Conservation (phyloP, 2,797 vertebrate genomes). For the Gambusia yucatana region DNA sequence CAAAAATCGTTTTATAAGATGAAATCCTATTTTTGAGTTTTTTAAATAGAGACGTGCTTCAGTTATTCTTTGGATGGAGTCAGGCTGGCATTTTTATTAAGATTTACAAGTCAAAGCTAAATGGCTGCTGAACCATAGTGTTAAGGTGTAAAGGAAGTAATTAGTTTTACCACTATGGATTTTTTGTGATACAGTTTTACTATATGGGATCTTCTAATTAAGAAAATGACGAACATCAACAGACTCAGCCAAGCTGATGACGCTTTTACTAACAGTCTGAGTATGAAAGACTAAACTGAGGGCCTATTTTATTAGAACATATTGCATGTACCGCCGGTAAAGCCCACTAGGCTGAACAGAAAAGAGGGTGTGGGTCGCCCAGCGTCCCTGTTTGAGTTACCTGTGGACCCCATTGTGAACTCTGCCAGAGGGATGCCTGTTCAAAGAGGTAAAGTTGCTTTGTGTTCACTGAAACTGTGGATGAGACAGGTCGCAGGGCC, state of each 20-base stretch:
- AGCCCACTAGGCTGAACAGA: constrained; percentile 36
- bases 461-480: constrained; percentile 62
- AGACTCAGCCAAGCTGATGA: constrained; percentile 2
- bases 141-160: not conserved
- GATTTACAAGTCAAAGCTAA: constrained; percentile 4
- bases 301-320: constrained; percentile 19
- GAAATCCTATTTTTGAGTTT: not conserved
- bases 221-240: not conserved
- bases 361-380: constrained; percentile 41
- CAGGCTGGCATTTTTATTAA: not conserved
- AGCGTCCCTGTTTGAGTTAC: constrained; percentile 57
- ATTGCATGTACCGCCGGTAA: constrained; percentile 26
- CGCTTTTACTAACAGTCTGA: constrained; percentile 25
- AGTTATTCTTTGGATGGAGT: not conserved
- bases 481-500: constrained; percentile 68
- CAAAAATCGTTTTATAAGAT: not conserved
- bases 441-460: constrained; percentile 70
- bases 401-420: constrained; percentile 52
- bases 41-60: too few species aligned
- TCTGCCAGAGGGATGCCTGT: constrained; percentile 66
- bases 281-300: constrained; percentile 18
- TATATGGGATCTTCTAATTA: constrained; percentile 13
- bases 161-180: not conserved
- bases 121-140: not conserved
- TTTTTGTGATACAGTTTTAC: not conserved